Base-by-base conservation (phyloP, 2,888 invertebrate genomes). In the Sisyra terminalis region DNA sequence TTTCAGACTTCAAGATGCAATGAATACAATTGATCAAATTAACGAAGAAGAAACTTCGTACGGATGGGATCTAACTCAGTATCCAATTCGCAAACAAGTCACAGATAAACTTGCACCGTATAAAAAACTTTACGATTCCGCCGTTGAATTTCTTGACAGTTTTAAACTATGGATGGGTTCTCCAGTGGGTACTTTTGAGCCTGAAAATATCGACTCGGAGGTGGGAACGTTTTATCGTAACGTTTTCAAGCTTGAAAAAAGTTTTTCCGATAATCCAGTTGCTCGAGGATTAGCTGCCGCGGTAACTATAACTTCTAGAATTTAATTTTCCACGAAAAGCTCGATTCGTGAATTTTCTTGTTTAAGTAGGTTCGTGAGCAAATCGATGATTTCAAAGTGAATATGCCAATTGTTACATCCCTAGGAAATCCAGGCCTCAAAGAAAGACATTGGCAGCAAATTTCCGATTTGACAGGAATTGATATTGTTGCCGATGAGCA, bases 371-470 rank as follows among this genome's bases (percentile, higher is more conserved):
- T 62, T 8, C 75, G 80, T 51, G 63, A 67, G 39, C 73, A 72
- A 59, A 87, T 94, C 50, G 93, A 94, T 52, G 78, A 78, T 3
- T 94, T 96, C 61, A 83, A 83, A 49, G 73, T 75, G n/a, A 72
- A 86, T 52, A 68, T 93, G 75, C 89, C 94, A 0, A 79, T 94
- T n/a, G 82, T 96, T 31, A 78, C 82, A 57, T 93, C 92, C 0
- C 64, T 96, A 14, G 94, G 94, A 37, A 96, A 96, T 67, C 93
- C 93, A 1, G 93, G 92, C 42, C 78, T 96, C 78, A 87, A 88
- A 55, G 72, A 67, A 2, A 74, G 90, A 0, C 94, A 94, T 60
- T 94, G 94, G 94, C 89, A 90, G 55, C 81, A 82, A 63, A 80
- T 96, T 4, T 92, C 93, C 0, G 93, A 94, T 55, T 85, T 93